These are phyloP conservation scores for Aspidapion aeneum DNA, from an alignment of 2,888 invertebrate species.

Conservation along the genomic window DNA sequence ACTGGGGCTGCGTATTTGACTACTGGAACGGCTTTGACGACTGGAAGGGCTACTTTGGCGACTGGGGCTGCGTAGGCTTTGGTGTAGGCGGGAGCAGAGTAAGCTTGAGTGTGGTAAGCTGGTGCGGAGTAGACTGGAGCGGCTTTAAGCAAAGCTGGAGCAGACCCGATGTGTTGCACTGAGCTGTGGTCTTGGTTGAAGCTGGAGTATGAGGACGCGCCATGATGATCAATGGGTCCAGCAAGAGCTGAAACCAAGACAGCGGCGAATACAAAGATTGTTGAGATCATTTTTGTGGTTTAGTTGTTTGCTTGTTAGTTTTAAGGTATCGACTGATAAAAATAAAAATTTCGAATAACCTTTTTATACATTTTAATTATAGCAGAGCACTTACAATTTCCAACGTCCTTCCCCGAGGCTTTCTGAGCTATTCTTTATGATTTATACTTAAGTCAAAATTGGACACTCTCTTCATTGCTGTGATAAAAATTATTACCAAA, in stretches of 20 bases:
- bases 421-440: too few relatives aligned
- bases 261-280: background rate
- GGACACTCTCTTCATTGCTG: too few relatives aligned
- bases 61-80: constrained; percentile 6
- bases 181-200: constrained; percentile 31
- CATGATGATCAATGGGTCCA: constrained; percentile 12
- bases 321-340: too few relatives aligned
- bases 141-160: background rate
- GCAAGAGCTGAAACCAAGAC: background rate
- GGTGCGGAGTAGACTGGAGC: constrained; percentile 10
- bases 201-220: constrained; percentile 27
- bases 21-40: constrained; percentile 19
- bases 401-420: too few relatives aligned
- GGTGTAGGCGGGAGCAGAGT: constrained; percentile 6
- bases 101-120: background rate
- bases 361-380: too few relatives aligned
- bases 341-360: too few relatives aligned
- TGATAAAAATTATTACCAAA: too few relatives aligned
- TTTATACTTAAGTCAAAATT: too few relatives aligned
- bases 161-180: constrained; percentile 25
- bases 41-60: constrained; percentile 16
- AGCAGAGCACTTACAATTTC: too few relatives aligned
- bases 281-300: too few relatives aligned
- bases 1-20: constrained; percentile 16
- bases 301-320: too few relatives aligned